These are phyloP conservation scores for Eurois occulta DNA, from an alignment of 2,888 invertebrate genomes.

Conservation along the genomic window DNA sequence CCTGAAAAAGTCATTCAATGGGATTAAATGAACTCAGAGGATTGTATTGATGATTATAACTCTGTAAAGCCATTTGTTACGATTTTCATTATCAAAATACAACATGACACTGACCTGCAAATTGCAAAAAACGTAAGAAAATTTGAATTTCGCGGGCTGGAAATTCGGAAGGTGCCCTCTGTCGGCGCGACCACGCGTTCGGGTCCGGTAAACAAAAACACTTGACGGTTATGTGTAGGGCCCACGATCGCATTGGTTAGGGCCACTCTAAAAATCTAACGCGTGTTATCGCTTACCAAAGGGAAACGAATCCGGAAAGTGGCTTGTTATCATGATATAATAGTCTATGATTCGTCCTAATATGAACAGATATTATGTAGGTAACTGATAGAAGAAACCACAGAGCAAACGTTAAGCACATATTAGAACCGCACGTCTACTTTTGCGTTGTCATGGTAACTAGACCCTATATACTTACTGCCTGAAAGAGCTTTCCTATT, in stretches of 20 bases:
- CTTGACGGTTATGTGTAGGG: background rate
- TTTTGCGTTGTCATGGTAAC: conserved; percentile 2
- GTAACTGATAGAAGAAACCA: background rate
- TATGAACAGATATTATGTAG: background rate
- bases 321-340: too few species aligned
- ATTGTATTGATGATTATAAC: too few species aligned
- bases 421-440: background rate
- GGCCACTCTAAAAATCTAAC: background rate
- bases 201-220: background rate
- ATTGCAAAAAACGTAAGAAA: background rate
- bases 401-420: background rate
- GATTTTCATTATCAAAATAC: too few species aligned
- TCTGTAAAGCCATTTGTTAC: too few species aligned
- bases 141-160: background rate
- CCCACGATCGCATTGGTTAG: too few species aligned
- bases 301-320: too few species aligned
- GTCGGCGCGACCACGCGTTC: background rate
- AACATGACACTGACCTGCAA: too few species aligned
- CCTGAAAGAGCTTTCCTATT: too few species aligned
- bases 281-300: background rate
- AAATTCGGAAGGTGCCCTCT: background rate
- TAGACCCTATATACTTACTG: background rate
- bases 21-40: too few species aligned
- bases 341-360: too few species aligned
- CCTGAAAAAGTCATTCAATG: too few species aligned